A percentile compares a stretch with the other conserved stretches of the same genome.
These are phyloP conservation scores for Apis cerana DNA, from an alignment of 1,140 invertebrate genomes.

Conservation along the genomic window DNA sequence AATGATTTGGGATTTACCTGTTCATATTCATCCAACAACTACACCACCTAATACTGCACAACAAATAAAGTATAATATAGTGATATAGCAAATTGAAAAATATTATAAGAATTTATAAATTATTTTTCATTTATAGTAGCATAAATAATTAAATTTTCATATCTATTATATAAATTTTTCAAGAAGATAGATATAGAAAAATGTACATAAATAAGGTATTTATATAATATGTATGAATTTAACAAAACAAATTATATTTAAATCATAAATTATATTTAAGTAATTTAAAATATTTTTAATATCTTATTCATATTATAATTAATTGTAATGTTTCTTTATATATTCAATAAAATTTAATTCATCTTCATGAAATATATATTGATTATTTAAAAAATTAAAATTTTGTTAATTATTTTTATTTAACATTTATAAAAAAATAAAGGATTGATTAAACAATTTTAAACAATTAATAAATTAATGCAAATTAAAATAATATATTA, in stretches of 20 bases:
- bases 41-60: slow-evolving; percentile 82
- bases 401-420: neutral
- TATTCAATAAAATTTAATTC: too few relatives aligned
- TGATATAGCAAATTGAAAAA: slow-evolving; percentile 67
- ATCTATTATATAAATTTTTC: neutral
- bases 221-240: neutral
- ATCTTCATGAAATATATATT: neutral
- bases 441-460: neutral
- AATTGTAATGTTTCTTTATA: neutral
- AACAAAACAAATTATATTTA: neutral
- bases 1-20: slow-evolving; percentile 98
- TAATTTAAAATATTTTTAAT: neutral
- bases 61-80: slow-evolving; percentile 76
- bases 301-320: neutral
- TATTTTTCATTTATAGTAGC: neutral
- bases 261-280: neutral
- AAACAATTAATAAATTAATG: neutral
- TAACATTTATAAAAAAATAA: neutral
- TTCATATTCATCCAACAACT: slow-evolving; percentile 95
- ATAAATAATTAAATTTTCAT: neutral
- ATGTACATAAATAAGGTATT: neutral
- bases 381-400: neutral
- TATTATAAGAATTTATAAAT: neutral
- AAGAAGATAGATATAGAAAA: neutral
- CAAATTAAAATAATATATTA: too few relatives aligned